phyloP scores from a whole-genome alignment of 2,888 invertebrate genomes.

The Scaptomyza tumidula region DNA sequence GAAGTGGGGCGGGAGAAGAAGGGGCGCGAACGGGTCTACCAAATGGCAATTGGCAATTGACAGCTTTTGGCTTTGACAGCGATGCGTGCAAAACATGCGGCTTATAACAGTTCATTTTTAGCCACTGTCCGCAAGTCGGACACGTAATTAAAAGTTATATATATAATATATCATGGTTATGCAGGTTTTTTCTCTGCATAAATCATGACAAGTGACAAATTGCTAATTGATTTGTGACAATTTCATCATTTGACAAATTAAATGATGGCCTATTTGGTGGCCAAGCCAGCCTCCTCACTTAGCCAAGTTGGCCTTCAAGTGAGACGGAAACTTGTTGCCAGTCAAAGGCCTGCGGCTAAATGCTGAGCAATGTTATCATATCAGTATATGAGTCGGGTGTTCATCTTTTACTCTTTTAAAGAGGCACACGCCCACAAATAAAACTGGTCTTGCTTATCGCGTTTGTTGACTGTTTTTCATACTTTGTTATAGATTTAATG shows the following conservation, averaged over 20 bases:
- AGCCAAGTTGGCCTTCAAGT: neutral
- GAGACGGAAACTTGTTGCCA: conserved; percentile 3
- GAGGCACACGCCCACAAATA: conserved; percentile 29
- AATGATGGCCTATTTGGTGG: conserved; percentile 27
- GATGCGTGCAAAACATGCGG: conserved; percentile 63
- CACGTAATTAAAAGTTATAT: conserved; percentile 61
- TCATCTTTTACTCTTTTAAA: neutral
- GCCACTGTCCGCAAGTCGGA: conserved; percentile 36
- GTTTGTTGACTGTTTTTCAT: conserved; percentile 59
- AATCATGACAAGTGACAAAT: conserved; percentile 60
- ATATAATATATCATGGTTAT: conserved; percentile 6
- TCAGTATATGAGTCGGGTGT: conserved; percentile 3
- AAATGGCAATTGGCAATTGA: conserved; percentile 68
- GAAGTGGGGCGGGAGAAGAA: conserved; percentile 14
- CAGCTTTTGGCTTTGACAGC: conserved; percentile 52
- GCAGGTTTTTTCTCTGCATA: conserved; percentile 42
- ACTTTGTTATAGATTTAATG: conserved; percentile 49
- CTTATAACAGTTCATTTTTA: conserved; percentile 74
- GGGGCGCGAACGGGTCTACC: conserved; percentile 45
- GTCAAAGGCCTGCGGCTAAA: neutral
- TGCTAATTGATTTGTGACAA: conserved; percentile 56
- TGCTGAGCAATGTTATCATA: neutral
- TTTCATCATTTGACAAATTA: conserved; percentile 33
- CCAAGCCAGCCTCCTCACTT: conserved; percentile 11
- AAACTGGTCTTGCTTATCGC: conserved; percentile 48